Base-by-base conservation (phyloP, 2,888 invertebrate species). In the Pheosia tremula region DNA sequence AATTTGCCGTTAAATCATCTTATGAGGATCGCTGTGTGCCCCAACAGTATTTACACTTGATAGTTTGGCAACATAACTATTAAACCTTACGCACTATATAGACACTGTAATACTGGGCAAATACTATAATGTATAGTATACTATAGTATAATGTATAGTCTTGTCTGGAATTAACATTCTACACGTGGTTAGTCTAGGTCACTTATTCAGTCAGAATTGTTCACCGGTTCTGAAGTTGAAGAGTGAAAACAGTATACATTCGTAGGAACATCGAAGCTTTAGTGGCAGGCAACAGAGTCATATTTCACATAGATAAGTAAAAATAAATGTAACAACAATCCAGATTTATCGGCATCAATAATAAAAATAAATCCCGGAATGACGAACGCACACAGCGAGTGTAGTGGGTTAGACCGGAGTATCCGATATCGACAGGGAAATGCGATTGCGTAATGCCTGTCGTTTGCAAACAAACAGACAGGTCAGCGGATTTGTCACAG, bases 1-100 rank as follows among this genome's bases (percentile, higher is more conserved):
- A 83, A 81, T 83, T 81, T 71, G 68, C 75, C 78, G 81, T 83
- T 84, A 84, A 85, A 77, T 80, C 79, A 72, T 75, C 83, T 83
- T 87, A 86, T 82, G 82, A 80, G 24, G 24, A 1, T 24, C 80
- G 57, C 58, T 78, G 77, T 76, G 78, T 77, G 78, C 72, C 78
- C 73, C 74, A 78, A 79, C 83, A 80, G 78, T 83, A 82, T 83
- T 82, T 80, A 81, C 77, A 81, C 72, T 79, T 82, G 83, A 86
- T 84, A 77, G 79, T 74, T 67, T 61, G 59, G 65, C 57, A 60
- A 71, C 56, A 56, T 55, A 62, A 63, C 61, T 62, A 69, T 61
- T 71, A 66, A 71, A 68, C 63, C 67, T 70, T 64, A n/a, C 60
- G 11, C 60, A 52, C 58, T 56, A n/a, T n/a, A n/a, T n/a, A 59